Conservation (phyloP, 2,113 vertebrate genomes). For the Ramphastos sulfuratus region DNA sequence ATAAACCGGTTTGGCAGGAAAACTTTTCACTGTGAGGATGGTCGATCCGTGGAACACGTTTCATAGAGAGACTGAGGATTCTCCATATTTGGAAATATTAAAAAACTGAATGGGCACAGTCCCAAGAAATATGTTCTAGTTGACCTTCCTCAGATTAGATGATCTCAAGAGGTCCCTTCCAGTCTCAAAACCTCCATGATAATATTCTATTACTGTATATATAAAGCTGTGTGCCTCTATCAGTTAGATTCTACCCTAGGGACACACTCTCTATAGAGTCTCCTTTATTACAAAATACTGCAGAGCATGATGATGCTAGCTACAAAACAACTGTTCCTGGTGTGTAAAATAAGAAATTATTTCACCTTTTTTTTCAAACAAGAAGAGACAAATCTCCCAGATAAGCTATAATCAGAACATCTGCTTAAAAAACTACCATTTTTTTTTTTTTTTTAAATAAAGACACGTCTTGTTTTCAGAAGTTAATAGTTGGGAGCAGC, state of each 20-base stretch:
- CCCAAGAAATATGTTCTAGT: neutral
- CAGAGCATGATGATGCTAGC: neutral
- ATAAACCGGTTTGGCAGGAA: neutral
- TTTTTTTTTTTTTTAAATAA: neutral
- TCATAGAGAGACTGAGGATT: too few species aligned
- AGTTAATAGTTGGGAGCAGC: neutral
- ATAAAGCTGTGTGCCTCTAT: neutral
- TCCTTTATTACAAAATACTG: neutral
- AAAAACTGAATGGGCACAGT: neutral
- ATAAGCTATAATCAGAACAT: neutral
- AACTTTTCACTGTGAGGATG: too few species aligned
- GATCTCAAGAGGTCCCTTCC: neutral
- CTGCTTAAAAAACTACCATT: neutral
- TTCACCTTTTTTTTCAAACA: neutral
- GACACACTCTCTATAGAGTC: neutral
- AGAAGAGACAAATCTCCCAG: neutral
- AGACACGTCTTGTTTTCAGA: neutral
- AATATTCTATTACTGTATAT: neutral
- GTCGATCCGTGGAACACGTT: too few species aligned
- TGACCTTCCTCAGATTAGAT: neutral
- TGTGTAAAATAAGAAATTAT: neutral
- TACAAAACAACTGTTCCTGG: neutral
- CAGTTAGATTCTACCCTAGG: neutral
- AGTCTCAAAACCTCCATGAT: neutral
- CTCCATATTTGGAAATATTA: too few species aligned